Conservation (phyloP, 2,888 invertebrate genomes). For the Leptinotarsa juncta region DNA sequence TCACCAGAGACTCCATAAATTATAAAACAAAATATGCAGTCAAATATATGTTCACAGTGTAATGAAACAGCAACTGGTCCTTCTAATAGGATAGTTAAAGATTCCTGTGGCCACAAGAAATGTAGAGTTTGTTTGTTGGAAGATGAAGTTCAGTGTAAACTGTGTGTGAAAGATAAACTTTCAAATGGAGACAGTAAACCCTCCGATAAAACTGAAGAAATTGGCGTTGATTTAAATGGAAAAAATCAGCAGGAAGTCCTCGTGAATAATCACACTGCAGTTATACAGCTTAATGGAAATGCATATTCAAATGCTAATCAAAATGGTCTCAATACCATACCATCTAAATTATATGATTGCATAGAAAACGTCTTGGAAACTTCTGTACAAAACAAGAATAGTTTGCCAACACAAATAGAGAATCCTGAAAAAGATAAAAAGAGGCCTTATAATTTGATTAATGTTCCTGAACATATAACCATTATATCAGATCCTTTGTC, state of each 20-base stretch:
- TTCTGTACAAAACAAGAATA: conserved; percentile 21
- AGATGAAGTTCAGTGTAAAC: conserved; percentile 75
- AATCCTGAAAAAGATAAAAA: conserved; percentile 29
- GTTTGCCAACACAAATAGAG: conserved; percentile 24
- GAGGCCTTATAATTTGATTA: conserved; percentile 35
- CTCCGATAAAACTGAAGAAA: conserved; percentile 1
- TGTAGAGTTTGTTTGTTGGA: conserved; percentile 78
- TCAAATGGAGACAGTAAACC: conserved; percentile 9
- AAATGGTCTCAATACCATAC: conserved; percentile 25
- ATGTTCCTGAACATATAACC: conserved; percentile 58
- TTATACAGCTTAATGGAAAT: conserved; percentile 58
- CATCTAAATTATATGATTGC: conserved; percentile 5
- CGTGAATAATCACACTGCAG: conserved; percentile 53
- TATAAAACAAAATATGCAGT: conserved; percentile 35
- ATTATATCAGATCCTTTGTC: conserved; percentile 66
- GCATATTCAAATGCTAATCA: conserved; percentile 31
- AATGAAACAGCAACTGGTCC: conserved; percentile 69
- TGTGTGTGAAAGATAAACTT: conserved; percentile 63
- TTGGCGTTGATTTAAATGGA: conserved; percentile 29
- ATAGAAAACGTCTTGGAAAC: conserved; percentile 9
- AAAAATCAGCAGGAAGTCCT: conserved; percentile 47
- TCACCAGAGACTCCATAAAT: no score
- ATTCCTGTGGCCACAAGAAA: conserved; percentile 81
- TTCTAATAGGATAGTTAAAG: conserved; percentile 75
- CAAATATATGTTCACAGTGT: conserved; percentile 67